Base-by-base conservation (phyloP, 1,140 invertebrate genomes). In the Hycleus cichorii region DNA sequence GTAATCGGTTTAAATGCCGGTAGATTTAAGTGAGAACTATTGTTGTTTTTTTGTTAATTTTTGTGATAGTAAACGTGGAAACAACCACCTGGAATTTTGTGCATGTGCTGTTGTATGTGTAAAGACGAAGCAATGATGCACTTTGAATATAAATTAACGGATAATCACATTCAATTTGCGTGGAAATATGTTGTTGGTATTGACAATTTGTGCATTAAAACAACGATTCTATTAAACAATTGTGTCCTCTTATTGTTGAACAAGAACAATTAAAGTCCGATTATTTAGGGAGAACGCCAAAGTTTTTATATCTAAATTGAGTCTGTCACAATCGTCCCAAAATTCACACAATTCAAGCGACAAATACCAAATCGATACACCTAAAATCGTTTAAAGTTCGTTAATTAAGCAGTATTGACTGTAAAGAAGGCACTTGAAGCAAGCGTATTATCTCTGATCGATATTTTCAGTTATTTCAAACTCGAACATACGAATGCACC, bases 111-210 rank as follows among this genome's bases (percentile, higher is more conserved):
- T 48, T 48, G 46, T 39, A 40, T 32, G 42, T 39, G 42, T 27
- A 48, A 40, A 40, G 47, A 18, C 39, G 57, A 12, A 48, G 4
- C 54, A 58, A 42, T 57, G 43, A 39, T 54, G 58, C 50, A 45
- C 43, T 51, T 5, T 51, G 59, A 62, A 65, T 65, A 65, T 60
- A 65, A 65, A 65, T 62, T 40, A 65, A 54, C 63, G 55, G 18
- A 18, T 32, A 55, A 55, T 65, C 58, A 53, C 55, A 63, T 58
- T 61, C 64, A 57, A 60, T 65, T 49, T 52, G 56, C 64, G 64
- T 61, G 48, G 39, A 51, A 51, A 50, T 61, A 60, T 60, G 51
- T 59, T 32, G 27, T 32, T 60, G 60, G 49, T 57, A 54, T 56
- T 57, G 51, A 50, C 47, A 55, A 63, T 63, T 59, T 61, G 61